Base-by-base conservation (phyloP, 2,113 vertebrate species). In the Bos taurus region DNA sequence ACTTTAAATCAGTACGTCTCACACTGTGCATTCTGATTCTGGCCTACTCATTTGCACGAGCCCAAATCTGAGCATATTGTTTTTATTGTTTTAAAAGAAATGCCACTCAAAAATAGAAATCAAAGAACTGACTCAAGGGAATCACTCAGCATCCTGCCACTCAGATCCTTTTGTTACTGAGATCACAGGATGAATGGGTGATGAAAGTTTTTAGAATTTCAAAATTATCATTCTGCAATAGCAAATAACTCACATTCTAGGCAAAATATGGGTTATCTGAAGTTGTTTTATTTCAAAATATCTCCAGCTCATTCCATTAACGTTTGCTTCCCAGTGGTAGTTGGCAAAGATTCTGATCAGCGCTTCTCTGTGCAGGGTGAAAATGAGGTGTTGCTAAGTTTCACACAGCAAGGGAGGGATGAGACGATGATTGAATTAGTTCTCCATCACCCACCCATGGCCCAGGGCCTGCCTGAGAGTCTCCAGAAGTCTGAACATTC, bases 171-270 rank as follows among this genome's bases (percentile, higher is more conserved):
- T 78, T 28, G 16, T 83, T 57, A 19, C 33, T 64, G 43, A 80
- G 26, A 64, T 62, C 15, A 40, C 21, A 86, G 23, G 71, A 30
- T 25, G 36, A 14, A n/a, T 60, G 17, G 15, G 16, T 17, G 33
- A 92, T 43, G 50, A 80, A 88, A 81, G 36, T 2, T 46, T 85
- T 90, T 60, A 74, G 56, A 62, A 74, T 97, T 91, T 94, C 30
- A 48, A 86, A 74, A 57, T 3, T 48, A 28, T 15, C 43, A 67
- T 56, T 28, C 14, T 6, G 9, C 36, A 21, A 30, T 43, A 77
- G 9, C 48, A 74, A 17, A 82, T 46, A 30, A 28, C 11, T 7
- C 36, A 89, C 7, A 26, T 54, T 30, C 28, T 33, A 48, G 3
- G 15, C 23, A 97, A 78, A 94, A 28, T 10, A 3, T 7, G 12